These are phyloP conservation scores for Ichneumoninae sp. DNA, from an alignment of 2,888 invertebrate species.

Conservation along the genomic window DNA sequence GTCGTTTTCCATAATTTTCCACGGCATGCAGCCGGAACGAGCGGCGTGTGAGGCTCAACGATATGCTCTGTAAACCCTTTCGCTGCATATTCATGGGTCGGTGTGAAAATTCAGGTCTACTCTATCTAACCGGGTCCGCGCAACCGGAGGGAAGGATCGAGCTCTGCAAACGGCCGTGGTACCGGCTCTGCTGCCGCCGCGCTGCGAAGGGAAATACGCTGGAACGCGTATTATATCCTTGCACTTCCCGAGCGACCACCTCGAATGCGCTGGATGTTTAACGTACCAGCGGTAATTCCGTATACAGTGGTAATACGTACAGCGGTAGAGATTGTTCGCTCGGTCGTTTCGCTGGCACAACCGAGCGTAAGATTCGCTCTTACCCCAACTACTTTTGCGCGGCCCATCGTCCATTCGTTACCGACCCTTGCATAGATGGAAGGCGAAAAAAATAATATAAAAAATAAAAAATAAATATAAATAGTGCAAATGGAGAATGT, in stretches of 20 bases:
- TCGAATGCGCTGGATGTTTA: slow-evolving; percentile 40
- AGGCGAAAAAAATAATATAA: too few relatives aligned
- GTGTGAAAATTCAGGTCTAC: slow-evolving; percentile 56
- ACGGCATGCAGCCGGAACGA: slow-evolving; percentile 31
- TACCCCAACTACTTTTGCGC: neutral
- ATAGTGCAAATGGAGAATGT: neutral
- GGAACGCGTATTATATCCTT: slow-evolving; percentile 50
- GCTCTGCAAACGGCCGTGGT: neutral
- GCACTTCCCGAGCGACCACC: slow-evolving; percentile 19
- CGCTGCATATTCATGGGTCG: slow-evolving; percentile 59
- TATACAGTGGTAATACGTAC: slow-evolving; percentile 5
- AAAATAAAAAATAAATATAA: neutral
- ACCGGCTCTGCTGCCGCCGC: neutral
- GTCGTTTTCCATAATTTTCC: slow-evolving; percentile 57
- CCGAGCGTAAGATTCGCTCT: slow-evolving; percentile 18
- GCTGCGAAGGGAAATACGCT: slow-evolving; percentile 43
- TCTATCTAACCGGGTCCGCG: neutral
- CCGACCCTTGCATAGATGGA: too few relatives aligned
- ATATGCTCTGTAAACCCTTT: slow-evolving; percentile 46
- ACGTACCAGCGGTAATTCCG: slow-evolving; percentile 48
- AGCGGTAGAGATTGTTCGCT: slow-evolving; percentile 27
- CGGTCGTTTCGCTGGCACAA: neutral
- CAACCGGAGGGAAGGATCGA: neutral
- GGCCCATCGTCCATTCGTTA: slow-evolving; percentile 12
- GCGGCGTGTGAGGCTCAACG: slow-evolving; percentile 30